A percentile compares a stretch with the other conserved stretches of the same genome.
Conservation (phyloP, 2,797 vertebrate genomes). For the Pelobates cultripes region DNA sequence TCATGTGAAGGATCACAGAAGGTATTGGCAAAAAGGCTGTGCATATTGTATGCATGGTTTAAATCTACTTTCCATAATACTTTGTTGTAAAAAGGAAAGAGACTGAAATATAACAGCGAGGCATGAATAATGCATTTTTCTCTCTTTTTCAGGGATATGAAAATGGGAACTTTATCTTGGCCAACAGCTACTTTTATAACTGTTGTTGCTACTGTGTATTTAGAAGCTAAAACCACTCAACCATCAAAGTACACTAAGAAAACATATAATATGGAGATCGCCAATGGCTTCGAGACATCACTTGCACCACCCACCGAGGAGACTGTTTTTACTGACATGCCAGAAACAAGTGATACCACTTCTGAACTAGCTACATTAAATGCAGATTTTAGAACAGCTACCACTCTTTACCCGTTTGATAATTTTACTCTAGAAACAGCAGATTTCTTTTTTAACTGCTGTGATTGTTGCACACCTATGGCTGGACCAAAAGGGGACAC, state of each 20-base stretch:
- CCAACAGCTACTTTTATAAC: conserved; percentile 59
- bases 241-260: conserved; percentile 87
- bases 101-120: conserved; percentile 16
- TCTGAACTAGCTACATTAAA: conserved; percentile 7
- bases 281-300: conserved; percentile 35
- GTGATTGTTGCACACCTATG: conserved; percentile 86
- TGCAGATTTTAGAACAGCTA: conserved; percentile 41
- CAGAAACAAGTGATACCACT: conserved; percentile 31
- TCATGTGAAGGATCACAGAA: conserved; percentile 24
- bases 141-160: conserved; percentile 60
- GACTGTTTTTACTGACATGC: conserved; percentile 26
- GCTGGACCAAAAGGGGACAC: conserved; percentile 78
- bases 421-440: conserved; percentile 88
- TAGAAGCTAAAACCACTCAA: conserved; percentile 79
- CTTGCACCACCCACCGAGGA: neutral
- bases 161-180: conserved; percentile 65
- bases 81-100: conserved; percentile 28
- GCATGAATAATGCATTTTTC: conserved; percentile 43
- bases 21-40: conserved; percentile 30
- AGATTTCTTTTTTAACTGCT: conserved; percentile 94
- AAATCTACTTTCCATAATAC: conserved; percentile 48
- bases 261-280: conserved; percentile 61
- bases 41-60: conserved; percentile 36
- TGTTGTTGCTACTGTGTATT: conserved; percentile 27
- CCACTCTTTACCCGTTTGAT: conserved; percentile 67